These are phyloP conservation scores for Calcarius ornatus DNA, from an alignment of 2,113 vertebrate species.

Conservation along the genomic window DNA sequence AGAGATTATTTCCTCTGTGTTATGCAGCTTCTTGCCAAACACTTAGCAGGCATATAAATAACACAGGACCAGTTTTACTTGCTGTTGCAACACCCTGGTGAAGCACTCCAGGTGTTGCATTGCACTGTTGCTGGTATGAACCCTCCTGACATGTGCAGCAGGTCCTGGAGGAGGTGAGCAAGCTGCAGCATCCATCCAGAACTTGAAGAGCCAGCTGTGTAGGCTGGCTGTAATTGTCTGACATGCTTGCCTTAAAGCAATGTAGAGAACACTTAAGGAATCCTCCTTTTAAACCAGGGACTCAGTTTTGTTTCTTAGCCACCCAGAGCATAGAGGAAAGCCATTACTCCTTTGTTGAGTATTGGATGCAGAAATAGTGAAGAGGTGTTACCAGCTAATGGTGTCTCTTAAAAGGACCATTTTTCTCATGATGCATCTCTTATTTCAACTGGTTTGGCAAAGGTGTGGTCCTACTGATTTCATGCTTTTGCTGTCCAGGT, in stretches of 20 bases:
- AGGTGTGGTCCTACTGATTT: background rate
- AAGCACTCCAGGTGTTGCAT: background rate
- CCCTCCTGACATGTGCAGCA: background rate
- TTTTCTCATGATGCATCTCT: background rate
- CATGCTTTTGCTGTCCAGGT: background rate
- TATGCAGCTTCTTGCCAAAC: background rate
- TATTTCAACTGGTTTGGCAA: background rate
- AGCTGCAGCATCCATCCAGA: background rate
- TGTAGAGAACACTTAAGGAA: background rate
- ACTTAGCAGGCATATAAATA: background rate
- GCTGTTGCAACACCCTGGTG: background rate
- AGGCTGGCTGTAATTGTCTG: background rate
- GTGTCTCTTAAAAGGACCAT: background rate
- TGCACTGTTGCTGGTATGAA: background rate
- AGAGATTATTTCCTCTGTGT: background rate
- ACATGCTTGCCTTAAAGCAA: background rate
- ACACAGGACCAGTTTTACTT: background rate
- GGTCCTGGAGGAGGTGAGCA: background rate
- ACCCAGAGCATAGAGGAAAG: background rate
- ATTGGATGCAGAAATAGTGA: background rate
- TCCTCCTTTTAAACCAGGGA: background rate
- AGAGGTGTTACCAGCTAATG: background rate
- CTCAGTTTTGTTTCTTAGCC: background rate
- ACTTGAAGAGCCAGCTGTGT: constrained; percentile 5
- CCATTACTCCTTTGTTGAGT: background rate